phyloP scores from a whole-genome alignment of 1,140 invertebrate species.

The Drosophila arawakana region DNA sequence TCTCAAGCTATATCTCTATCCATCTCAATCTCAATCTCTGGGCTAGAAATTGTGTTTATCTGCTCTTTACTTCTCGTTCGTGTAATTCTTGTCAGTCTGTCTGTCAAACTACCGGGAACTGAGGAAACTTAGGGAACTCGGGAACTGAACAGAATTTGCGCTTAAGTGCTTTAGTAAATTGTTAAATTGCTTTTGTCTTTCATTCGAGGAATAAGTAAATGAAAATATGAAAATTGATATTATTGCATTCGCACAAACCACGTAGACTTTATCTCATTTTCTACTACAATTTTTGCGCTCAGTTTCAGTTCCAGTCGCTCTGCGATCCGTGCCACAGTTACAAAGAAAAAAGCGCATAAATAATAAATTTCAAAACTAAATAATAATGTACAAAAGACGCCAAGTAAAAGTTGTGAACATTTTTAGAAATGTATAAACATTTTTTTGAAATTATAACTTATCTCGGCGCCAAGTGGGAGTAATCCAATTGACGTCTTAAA shows the following conservation, averaged over 20 bases:
- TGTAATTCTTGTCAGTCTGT: constrained; percentile 2
- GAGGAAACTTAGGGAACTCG: constrained; percentile 17
- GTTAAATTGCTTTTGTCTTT: constrained; percentile 83
- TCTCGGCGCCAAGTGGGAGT: neutral
- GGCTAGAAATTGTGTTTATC: constrained; percentile 26
- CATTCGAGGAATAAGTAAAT: constrained; percentile 51
- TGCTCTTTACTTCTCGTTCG: constrained; percentile 22
- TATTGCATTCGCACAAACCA: constrained; percentile 73
- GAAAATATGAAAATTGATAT: constrained; percentile 82
- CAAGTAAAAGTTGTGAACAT: constrained; percentile 13
- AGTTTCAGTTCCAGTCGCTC: constrained; percentile 50
- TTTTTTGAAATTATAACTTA: neutral
- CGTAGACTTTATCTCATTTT: constrained; percentile 64
- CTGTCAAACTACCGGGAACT: neutral
- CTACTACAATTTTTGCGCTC: constrained; percentile 49
- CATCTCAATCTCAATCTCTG: constrained; percentile 1
- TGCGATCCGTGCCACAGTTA: constrained; percentile 20
- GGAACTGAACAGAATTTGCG: constrained; percentile 58
- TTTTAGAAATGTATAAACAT: neutral
- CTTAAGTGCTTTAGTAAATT: constrained; percentile 81
- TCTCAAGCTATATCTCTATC: constrained; percentile 6
- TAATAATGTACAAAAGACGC: constrained; percentile 35
- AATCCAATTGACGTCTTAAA: neutral
- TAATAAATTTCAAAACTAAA: constrained; percentile 48
- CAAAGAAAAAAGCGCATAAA: constrained; percentile 21